Percentiles rank a stretch among this genome's conserved stretches.
Evolutionary conservation across 1,140 invertebrate species (phyloP).

Genomic region (Leptopilina boulardi): DNA sequence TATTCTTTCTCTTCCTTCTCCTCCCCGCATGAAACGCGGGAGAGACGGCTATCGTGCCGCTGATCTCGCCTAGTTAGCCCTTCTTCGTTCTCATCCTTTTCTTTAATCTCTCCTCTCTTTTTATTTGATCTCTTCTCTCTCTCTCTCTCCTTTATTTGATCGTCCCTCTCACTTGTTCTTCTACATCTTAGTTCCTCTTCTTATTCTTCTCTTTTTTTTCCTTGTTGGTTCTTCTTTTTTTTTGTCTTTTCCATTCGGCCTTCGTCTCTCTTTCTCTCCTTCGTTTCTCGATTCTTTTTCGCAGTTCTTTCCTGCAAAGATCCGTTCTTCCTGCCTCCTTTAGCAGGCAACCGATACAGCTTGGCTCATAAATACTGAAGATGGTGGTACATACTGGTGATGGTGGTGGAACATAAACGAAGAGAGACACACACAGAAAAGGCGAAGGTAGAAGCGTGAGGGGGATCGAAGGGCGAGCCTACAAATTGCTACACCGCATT

Average conservation of each 20-base stretch:
- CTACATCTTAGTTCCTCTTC: constrained; percentile 36
- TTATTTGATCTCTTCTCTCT: background rate
- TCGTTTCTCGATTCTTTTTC: constrained; percentile 29
- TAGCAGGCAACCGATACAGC: constrained; percentile 12
- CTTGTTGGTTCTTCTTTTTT: background rate
- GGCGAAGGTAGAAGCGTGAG: constrained; percentile 43
- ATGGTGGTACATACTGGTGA: constrained; percentile 38
- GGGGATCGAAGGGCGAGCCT: constrained; percentile 73
- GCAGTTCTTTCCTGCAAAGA: constrained; percentile 32
- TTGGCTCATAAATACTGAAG: constrained; percentile 54
- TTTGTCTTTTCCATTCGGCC: constrained; percentile 34
- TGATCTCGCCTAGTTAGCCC: constrained; percentile 72
- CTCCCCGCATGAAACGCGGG: constrained; percentile 54
- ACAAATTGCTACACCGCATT: constrained; percentile 77
- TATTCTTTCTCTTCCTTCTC: background rate
- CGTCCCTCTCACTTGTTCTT: constrained; percentile 9
- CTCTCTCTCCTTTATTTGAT: constrained; percentile 1
- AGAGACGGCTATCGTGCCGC: constrained; percentile 65
- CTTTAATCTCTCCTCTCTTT: constrained; percentile 19
- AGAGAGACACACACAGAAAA: constrained; percentile 41
- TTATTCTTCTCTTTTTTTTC: constrained; percentile 1
- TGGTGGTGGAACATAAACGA: constrained; percentile 42
- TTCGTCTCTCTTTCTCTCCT: constrained; percentile 43
- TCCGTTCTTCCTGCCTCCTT: constrained; percentile 12
- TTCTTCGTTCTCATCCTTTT: constrained; percentile 41